Evolutionary conservation across 1,140 invertebrate species (phyloP), one percentile per base, ranked within the genome.

Genomic region (Paraescarpia echinospica): DNA sequence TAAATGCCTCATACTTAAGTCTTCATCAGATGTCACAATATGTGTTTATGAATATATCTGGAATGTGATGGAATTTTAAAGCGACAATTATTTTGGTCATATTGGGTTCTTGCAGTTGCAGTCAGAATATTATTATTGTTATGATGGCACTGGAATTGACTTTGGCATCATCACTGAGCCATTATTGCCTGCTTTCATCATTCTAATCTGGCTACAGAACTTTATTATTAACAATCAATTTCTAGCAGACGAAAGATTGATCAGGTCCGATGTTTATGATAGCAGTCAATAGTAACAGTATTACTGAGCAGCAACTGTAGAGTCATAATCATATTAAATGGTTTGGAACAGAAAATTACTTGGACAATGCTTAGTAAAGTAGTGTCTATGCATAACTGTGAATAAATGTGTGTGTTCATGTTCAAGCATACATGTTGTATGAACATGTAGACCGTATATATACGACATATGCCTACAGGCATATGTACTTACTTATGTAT

Each of bases 171-270:
- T 77, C 59, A 77, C 14, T 77, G 59, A 31, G 18, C 48, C 48
- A 51, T 51, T 51, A 51, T 18, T 51, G 48, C 59, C 27, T 77
- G 0, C 59, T 77, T 77, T 77, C 59, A 77, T 77, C 59, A 18
- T 77, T 77, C 8, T 77, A 77, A 77, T 77, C 12, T 77, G 27
- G 59, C 59, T 77, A 77, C 27, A 77, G 59, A 77, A 77, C 59
- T 77, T 77, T 77, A 77, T 77, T 18, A 77, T 77, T 77, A 77
- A 77, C 59, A 77, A 77, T 77, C 59, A 77, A 77, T 77, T 77
- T 77, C 59, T 77, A 77, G 59, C 59, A 77, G 59, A 77, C 59
- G 59, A 31, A 77, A 77, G 59, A 77, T 77, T 77, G 59, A 77
- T 77, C 59, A 77, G 22, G 59, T 77, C 27, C 59, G 27, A 77